phyloP scores from a whole-genome alignment of 2,888 invertebrate species.

The Drosophila quinaria region DNA sequence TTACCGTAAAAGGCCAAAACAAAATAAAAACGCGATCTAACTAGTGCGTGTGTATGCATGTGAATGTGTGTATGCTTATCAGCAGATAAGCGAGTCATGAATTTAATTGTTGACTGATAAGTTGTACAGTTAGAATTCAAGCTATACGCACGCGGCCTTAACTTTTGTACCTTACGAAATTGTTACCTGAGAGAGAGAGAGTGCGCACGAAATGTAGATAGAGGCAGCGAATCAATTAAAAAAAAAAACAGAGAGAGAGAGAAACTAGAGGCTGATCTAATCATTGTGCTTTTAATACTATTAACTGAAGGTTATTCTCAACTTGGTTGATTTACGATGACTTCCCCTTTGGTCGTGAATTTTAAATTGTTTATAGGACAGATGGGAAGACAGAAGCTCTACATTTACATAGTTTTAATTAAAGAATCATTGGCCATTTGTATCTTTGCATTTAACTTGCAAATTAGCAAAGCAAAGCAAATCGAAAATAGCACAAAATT shows the following conservation, averaged over 20 bases:
- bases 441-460: constrained; percentile 70
- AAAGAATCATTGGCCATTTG: constrained; percentile 46
- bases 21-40: constrained; percentile 5
- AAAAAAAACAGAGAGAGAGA: neutral
- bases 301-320: constrained; percentile 18
- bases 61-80: constrained; percentile 50
- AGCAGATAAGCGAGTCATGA: constrained; percentile 64
- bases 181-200: constrained; percentile 4
- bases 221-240: neutral
- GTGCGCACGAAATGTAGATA: neutral
- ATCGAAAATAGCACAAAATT: constrained; percentile 35
- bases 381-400: constrained; percentile 34
- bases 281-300: constrained; percentile 32
- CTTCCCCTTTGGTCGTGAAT: constrained; percentile 37
- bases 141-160: constrained; percentile 47
- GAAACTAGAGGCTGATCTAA: constrained; percentile 61
- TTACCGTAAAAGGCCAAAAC: constrained; percentile 45
- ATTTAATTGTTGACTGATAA: constrained; percentile 72
- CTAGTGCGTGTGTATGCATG: neutral
- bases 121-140: constrained; percentile 40
- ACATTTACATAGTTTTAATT: constrained; percentile 54
- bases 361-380: neutral
- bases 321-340: constrained; percentile 59
- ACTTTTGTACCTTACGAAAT: constrained; percentile 56
- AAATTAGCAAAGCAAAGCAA: constrained; percentile 57